Percentiles rank a stretch among this genome's conserved stretches.
These are phyloP conservation scores for Junco hyemalis DNA, from an alignment of 2,113 vertebrate species.

Conservation along the genomic window DNA sequence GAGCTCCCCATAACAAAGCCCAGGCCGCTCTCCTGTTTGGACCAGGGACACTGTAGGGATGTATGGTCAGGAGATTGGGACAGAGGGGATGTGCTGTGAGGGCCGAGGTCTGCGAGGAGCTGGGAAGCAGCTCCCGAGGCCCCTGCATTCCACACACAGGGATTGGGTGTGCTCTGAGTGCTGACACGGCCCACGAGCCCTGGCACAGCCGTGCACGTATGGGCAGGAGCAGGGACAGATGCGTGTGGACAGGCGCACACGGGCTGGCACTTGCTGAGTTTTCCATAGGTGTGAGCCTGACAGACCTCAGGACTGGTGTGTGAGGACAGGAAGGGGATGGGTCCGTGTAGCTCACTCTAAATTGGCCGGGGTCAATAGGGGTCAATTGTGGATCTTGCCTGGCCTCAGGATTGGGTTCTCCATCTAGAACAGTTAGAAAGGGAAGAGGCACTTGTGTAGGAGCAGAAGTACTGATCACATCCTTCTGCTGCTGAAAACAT, in stretches of 20 bases:
- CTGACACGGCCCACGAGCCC: background rate
- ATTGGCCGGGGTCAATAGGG: background rate
- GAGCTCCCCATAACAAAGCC: background rate
- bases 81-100: background rate
- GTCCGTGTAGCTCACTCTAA: background rate
- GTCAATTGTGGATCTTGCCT: slow-evolving; percentile 7
- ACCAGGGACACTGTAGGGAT: accelerated
- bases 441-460: background rate
- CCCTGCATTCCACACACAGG: background rate
- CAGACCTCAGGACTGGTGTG: background rate
- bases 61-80: background rate
- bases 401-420: background rate
- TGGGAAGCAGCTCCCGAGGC: background rate
- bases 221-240: background rate
- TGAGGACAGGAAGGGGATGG: background rate
- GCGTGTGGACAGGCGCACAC: background rate
- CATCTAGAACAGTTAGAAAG: background rate
- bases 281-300: background rate
- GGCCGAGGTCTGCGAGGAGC: background rate
- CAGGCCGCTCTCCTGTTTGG: background rate
- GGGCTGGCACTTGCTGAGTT: background rate
- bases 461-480: background rate
- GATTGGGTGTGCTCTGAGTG: background rate
- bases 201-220: background rate
- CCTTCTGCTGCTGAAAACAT: background rate